phyloP scores from a whole-genome alignment of 2,113 vertebrate species.

The Pardalotus punctatus region DNA sequence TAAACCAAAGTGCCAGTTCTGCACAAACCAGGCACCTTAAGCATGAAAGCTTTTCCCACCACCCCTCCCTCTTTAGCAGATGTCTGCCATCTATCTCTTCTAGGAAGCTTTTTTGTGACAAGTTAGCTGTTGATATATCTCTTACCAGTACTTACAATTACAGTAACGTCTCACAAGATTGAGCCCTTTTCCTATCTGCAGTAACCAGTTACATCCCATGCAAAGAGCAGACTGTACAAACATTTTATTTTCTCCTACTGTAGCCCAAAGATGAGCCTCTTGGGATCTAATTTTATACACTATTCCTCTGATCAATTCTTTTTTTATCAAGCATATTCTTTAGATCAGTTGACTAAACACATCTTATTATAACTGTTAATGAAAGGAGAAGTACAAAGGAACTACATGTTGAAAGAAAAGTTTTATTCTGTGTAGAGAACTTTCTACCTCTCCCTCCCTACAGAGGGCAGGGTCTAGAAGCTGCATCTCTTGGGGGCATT shows the following conservation, averaged over 20 bases:
- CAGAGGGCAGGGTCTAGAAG: not conserved
- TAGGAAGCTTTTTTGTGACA: not conserved
- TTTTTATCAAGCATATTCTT: not conserved
- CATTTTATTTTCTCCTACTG: not conserved
- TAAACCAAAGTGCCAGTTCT: not conserved
- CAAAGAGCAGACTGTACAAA: not conserved
- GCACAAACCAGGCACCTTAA: not conserved
- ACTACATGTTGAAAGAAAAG: not conserved
- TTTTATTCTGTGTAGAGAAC: not conserved
- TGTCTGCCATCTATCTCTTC: not conserved
- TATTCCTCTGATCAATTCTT: not conserved
- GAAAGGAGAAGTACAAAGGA: not conserved
- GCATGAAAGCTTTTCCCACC: not conserved
- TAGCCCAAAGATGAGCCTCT: not conserved
- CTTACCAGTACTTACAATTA: not conserved
- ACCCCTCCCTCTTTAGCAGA: not conserved
- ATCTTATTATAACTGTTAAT: not conserved
- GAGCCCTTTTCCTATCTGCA: not conserved
- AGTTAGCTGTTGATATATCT: not conserved
- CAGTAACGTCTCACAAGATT: not conserved
- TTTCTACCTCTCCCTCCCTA: not conserved
- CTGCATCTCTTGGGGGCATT: not conserved
- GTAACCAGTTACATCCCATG: not conserved
- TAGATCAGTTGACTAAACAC: not conserved
- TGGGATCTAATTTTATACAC: not conserved